Base-by-base conservation (phyloP, 2,888 invertebrate genomes). In the Fissipunctia ypsillon region DNA sequence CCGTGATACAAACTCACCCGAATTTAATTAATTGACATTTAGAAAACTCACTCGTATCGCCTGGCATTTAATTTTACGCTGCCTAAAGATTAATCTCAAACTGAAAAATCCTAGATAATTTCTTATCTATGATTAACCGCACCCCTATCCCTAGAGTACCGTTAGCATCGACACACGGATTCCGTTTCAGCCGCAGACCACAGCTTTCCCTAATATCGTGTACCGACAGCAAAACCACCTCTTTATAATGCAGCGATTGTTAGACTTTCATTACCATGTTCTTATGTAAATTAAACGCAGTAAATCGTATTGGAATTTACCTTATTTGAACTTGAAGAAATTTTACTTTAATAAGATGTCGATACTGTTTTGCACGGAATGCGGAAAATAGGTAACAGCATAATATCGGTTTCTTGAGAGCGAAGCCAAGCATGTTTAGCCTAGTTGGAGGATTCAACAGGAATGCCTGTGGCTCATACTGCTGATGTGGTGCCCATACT, bases 151-250 rank as follows among this genome's bases (percentile, higher is more conserved):
- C 31, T 28, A 31, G 45, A 25, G 69, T 79, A 84, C 86, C 85
- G 86, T 84, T 87, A 88, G 76, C 69, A 75, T 41, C 48, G 35
- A 60, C 65, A 74, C 73, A 60, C 54, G 59, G 60, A 83, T 86
- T 93, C 85, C 73, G 78, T 93, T 91, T 90, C 94, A 91, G 91
- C 94, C 93, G 87, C 95, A 93, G 80, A 94, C 94, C 95, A 81
- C 94, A 93, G 90, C 92, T 94, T 93, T 94, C 92, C 91, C 92
- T 91, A 92, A 93, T 92, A 90, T 90, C 80, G 66, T 5, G 90
- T 88, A 93, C 68, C 52, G 91, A 78, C 74, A 69, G 85, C 80
- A 78, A 67, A 88, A 71, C 48, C 56, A 67, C 68, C 52, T 4
- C 66, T 60, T 52, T 52, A 74, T 74, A 80, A 35, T 74, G 35